phyloP scores from a whole-genome alignment of 2,797 vertebrate species.

The Hylomyscus alleni region DNA sequence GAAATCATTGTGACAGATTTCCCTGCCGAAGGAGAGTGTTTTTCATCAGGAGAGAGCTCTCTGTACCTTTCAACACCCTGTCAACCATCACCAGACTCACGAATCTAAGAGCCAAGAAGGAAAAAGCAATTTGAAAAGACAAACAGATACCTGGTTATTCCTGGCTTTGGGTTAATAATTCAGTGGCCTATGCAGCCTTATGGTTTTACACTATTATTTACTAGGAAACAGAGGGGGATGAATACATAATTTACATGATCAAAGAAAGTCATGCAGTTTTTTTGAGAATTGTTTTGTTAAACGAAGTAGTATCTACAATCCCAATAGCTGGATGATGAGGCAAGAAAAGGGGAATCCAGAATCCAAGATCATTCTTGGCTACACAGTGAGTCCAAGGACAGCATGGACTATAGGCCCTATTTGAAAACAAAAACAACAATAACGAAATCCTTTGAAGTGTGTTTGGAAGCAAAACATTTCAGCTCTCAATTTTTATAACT shows the following conservation, averaged over 20 bases:
- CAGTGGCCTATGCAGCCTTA: slow-evolving; percentile 5
- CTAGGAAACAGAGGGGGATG: not conserved
- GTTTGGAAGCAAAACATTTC: not conserved
- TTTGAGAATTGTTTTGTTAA: not conserved
- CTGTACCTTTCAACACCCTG: slow-evolving; percentile 55
- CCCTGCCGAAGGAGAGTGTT: slow-evolving; percentile 54
- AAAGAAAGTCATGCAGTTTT: not conserved
- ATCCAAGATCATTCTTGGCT: not conserved
- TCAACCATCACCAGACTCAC: slow-evolving; percentile 16
- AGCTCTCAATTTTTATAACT: not conserved
- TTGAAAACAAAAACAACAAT: not conserved
- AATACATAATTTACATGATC: not conserved
- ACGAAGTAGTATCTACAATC: not conserved
- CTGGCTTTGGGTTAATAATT: slow-evolving; percentile 19
- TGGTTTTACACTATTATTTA: slow-evolving; percentile 44
- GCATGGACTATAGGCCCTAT: no score
- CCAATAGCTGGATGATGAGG: not conserved
- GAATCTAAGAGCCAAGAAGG: slow-evolving; percentile 64
- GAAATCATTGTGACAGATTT: slow-evolving; percentile 73
- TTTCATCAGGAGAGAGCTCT: slow-evolving; percentile 65
- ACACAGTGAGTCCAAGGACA: not conserved
- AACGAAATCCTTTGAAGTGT: not conserved
- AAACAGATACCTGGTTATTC: slow-evolving; percentile 70
- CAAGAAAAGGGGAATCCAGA: not conserved
- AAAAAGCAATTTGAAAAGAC: slow-evolving; percentile 70